Conservation (phyloP, 2,113 vertebrate genomes). For the Delphinus delphis region DNA sequence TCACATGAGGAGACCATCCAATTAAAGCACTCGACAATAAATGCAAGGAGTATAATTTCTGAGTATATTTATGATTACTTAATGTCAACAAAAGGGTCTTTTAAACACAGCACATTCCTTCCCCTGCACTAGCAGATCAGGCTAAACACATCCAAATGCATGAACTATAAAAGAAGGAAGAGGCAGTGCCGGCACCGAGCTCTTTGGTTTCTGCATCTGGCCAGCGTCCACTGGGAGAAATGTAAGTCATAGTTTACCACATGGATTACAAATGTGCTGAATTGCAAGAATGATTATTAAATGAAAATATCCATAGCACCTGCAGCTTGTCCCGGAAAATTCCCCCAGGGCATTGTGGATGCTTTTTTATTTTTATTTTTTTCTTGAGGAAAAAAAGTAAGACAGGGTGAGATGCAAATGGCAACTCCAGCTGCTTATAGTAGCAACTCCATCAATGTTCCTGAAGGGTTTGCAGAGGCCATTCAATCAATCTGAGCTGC, state of each 20-base stretch:
- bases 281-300: constrained; percentile 91
- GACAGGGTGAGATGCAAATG: constrained; percentile 81
- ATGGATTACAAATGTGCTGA: constrained; percentile 92
- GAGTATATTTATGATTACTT: constrained; percentile 79
- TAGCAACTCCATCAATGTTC: constrained; percentile 82
- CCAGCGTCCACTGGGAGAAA: constrained; percentile 83
- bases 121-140: constrained; percentile 77
- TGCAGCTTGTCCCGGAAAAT: constrained; percentile 88
- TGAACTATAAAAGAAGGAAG: constrained; percentile 78
- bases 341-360: constrained; percentile 86
- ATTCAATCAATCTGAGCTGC: constrained; percentile 69
- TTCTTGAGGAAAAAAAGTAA: constrained; percentile 54
- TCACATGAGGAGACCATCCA: constrained; percentile 62
- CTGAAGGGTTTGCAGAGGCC: constrained; percentile 79
- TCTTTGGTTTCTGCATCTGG: constrained; percentile 81
- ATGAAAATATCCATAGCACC: constrained; percentile 90
- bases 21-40: constrained; percentile 71
- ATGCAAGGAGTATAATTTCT: constrained; percentile 65
- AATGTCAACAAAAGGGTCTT: constrained; percentile 81
- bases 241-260: constrained; percentile 88
- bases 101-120: constrained; percentile 78
- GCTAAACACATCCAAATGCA: constrained; percentile 83
- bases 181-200: constrained; percentile 71
- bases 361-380: constrained; percentile 76
- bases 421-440: constrained; percentile 86